Evolutionary conservation across 2,888 invertebrate species (phyloP), one percentile per base, ranked within the genome.

Genomic region (Caenorhabditis zanzibari): DNA sequence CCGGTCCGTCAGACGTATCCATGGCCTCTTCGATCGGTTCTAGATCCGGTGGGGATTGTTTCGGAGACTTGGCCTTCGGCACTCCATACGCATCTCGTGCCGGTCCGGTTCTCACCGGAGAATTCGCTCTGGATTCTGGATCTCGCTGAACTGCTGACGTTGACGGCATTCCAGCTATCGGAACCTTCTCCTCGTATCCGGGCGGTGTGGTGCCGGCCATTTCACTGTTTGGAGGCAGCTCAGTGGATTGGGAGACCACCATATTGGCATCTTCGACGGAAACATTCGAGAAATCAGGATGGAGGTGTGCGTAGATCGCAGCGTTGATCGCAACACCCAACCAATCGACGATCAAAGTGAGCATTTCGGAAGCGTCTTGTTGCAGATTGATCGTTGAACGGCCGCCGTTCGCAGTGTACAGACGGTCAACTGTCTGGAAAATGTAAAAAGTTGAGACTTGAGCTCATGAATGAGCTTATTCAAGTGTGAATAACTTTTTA

Each of bases 351-450:
- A 85, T 68, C 1, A 63, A 19, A 12, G 73, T 68, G 10, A 84
- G 63, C 77, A 81, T 74, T 38, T 85, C 85, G 7, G 74, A 66
- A 4, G 81, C 85, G 49, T 85, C 84, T 80, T 86, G 86, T 56
- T 86, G 86, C 2, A 19, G n/a, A 9, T 79, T 79, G 44, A 86
- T 75, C 7, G 56, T 77, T 10, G 26, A 24, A n/a, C 5, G 47
- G 14, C 12, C 52, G 35, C 14, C 32, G 19, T 19, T 64, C 7
- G 22, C 56, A 22, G 7, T 59, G 22, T 24, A 68, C 22, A 49
- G 56, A 12, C 10, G 16, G 61, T 75, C 69, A 14, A 81, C 49
- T 6, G 56, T 35, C 59, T 71, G 72, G 16, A 71, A 72, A 32
- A 47, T 16, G 0, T 32, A 7, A 32, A 32, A 32, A 32, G 32